phyloP scores from a whole-genome alignment of 2,888 invertebrate genomes.

The Dichetophora obliterata region DNA sequence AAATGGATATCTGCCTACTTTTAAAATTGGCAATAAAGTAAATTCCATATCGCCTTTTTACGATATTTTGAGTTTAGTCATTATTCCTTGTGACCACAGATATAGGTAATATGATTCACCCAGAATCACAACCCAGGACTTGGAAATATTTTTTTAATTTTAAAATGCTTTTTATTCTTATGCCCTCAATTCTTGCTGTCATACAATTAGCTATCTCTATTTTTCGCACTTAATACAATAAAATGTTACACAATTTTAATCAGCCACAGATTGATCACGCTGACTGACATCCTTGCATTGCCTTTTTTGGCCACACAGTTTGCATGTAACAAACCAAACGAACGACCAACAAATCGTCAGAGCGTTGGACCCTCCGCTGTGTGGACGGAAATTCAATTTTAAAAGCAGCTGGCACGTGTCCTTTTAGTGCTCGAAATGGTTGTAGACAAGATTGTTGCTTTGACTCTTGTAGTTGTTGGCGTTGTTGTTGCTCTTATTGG shows the following conservation, averaged over 20 bases:
- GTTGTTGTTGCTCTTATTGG: constrained; percentile 36
- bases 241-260: background rate
- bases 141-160: too few relatives aligned
- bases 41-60: too few relatives aligned
- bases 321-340: background rate
- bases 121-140: too few relatives aligned
- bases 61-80: too few relatives aligned
- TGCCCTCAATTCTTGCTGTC: too few relatives aligned
- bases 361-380: constrained; percentile 9
- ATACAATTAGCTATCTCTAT: background rate
- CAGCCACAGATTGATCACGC: constrained; percentile 23
- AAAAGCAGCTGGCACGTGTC: constrained; percentile 70
- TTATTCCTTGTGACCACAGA: too few relatives aligned
- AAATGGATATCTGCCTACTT: too few relatives aligned
- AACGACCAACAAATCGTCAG: background rate
- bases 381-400: constrained; percentile 68
- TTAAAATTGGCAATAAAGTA: too few relatives aligned
- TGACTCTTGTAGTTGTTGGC: constrained; percentile 13
- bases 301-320: constrained; percentile 17
- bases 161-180: too few relatives aligned
- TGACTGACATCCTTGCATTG: background rate
- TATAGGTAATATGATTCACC: too few relatives aligned
- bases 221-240: background rate
- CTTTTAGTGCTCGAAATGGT: constrained; percentile 67
- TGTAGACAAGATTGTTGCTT: constrained; percentile 47